Base-by-base conservation (phyloP, 2,113 vertebrate genomes). In the Chlamydotis undulata region DNA sequence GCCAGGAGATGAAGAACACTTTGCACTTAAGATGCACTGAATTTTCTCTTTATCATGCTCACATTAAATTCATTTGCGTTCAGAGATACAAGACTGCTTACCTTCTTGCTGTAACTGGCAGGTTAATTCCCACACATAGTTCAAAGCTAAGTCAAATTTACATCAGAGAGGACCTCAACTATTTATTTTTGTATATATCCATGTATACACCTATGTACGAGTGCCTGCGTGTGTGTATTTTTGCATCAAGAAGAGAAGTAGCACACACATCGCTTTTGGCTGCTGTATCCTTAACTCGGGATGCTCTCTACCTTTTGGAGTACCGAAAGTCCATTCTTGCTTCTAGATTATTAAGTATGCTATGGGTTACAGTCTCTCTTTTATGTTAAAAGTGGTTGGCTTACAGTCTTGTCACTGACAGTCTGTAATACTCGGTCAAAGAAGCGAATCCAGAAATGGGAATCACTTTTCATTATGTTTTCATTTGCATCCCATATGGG, bases 391-490 rank as follows among this genome's bases (percentile, higher is more conserved):
- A 87, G 57, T 19, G 41, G 39, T 15, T 87, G 56, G 60, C 52
- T 92, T 88, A 37, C n/a, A 77, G 64, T 59, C 71, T 81, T 89
- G 61, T 31, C 87, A 89, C 82, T 41, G 57, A 79, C 74, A 92
- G 83, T 52, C 73, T 95, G 84, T 57, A 91, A 91, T 91, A 94
- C 9, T 87, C 83, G 83, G 93, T 76, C 41, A 93, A 87, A 96
- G 74, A 76, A 84, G 65, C 4, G 21, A 82, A 82, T 89, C 69
- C 84, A 91, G 78, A 84, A 95, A 75, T 25, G 93, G 91, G 89
- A 95, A 77, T 89, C 55, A 81, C 63, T 96, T 94, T 93, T 64
- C 85, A 94, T 92, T 94, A 93, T 89, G 91, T 94, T 95, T 87
- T 95, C 80, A 94, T 94, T 83, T 92, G 77, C 93, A 93, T 70